Conservation (phyloP, 2,113 vertebrate species). For the Cephalopholis sonnerati region DNA sequence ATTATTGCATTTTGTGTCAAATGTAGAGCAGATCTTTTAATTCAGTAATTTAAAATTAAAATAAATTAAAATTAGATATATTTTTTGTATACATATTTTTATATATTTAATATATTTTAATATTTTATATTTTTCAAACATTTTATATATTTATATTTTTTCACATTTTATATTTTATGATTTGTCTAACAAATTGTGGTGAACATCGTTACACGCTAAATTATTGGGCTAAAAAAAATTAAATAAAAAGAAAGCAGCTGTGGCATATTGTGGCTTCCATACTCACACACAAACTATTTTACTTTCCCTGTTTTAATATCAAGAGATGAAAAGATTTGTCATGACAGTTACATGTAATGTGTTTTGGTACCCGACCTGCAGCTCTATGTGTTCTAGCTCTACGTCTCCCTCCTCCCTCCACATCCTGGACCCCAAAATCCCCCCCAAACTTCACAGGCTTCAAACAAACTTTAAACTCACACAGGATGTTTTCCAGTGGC, state of each 20-base stretch:
- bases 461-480: background rate
- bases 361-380: background rate
- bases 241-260: background rate
- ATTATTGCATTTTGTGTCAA: no score
- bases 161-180: no score
- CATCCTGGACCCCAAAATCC: conserved; percentile 32
- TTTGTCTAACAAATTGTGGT: no score
- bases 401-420: background rate
- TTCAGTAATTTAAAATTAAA: no score
- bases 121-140: no score
- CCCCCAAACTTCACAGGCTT: conserved; percentile 25
- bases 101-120: no score
- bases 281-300: background rate
- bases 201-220: background rate
- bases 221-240: background rate
- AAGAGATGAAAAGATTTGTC: no score
- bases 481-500: background rate
- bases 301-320: no score
- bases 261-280: background rate
- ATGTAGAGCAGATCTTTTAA: no score
- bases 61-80: no score
- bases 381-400: conserved; percentile 56
- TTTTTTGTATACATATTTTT: no score
- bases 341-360: background rate
- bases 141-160: no score